Evolutionary conservation across 2,113 vertebrate genomes (phyloP).

Genomic region (Callocephalon fimbriatum): DNA sequence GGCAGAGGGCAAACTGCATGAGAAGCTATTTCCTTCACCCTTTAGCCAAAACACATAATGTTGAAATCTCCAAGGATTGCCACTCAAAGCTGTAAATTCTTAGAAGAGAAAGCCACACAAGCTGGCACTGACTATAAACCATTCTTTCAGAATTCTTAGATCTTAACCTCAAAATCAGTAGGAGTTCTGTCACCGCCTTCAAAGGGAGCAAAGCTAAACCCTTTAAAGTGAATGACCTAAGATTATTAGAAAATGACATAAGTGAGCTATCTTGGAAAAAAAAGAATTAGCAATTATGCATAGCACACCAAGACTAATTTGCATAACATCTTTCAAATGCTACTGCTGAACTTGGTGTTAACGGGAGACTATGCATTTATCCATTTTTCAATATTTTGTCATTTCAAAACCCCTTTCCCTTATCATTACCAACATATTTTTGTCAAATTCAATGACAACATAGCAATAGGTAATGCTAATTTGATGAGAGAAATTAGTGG

Average conservation of each 20-base stretch:
- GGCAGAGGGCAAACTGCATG: not conserved
- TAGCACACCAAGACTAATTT: conserved; percentile 3
- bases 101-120: not conserved
- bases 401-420: not conserved
- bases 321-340: not conserved
- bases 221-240: not conserved
- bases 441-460: not conserved
- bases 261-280: not conserved
- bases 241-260: not conserved
- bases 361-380: not conserved
- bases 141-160: not conserved
- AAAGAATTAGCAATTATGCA: not conserved
- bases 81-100: not conserved
- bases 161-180: conserved; percentile 4
- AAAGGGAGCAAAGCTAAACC: not conserved
- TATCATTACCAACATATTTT: not conserved
- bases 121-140: not conserved
- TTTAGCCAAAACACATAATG: not conserved
- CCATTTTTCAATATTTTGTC: not conserved
- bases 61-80: not conserved
- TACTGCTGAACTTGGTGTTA: not conserved
- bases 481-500: not conserved
- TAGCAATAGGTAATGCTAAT: not conserved
- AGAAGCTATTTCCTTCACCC: not conserved
- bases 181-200: not conserved